phyloP scores from a whole-genome alignment of 2,113 vertebrate species.

The Corythornis vintsioides region DNA sequence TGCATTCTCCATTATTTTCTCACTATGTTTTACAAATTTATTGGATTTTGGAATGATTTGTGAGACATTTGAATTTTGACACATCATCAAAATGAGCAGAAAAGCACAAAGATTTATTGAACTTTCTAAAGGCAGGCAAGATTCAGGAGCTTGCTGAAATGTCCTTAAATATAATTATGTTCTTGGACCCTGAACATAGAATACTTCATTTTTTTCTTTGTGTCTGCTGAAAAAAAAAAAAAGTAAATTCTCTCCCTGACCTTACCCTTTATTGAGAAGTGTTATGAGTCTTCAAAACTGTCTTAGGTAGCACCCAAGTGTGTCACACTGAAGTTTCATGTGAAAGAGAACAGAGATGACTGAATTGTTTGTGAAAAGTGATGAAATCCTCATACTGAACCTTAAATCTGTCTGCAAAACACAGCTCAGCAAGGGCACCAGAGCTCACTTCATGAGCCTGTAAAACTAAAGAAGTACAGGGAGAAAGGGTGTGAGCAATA shows the following conservation, averaged over 20 bases:
- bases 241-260: not conserved
- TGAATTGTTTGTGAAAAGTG: not conserved
- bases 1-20: conserved; percentile 1
- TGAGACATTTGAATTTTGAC: not conserved
- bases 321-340: not conserved
- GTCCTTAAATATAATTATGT: not conserved
- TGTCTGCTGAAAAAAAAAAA: not conserved
- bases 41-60: not conserved
- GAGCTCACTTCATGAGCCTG: not conserved
- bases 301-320: not conserved
- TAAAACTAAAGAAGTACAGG: not conserved
- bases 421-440: not conserved
- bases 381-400: not conserved
- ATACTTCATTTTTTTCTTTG: not conserved
- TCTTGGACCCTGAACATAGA: not conserved
- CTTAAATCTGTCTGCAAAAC: not conserved
- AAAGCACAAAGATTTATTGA: not conserved
- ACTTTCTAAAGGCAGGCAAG: not conserved
- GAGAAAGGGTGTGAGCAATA: not conserved
- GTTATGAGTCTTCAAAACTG: not conserved
- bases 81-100: not conserved
- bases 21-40: not conserved
- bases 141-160: not conserved
- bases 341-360: not conserved
- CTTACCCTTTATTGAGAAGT: not conserved